Evolutionary conservation across 2,888 invertebrate genomes (phyloP).

Genomic region (Cotesia congregata): DNA sequence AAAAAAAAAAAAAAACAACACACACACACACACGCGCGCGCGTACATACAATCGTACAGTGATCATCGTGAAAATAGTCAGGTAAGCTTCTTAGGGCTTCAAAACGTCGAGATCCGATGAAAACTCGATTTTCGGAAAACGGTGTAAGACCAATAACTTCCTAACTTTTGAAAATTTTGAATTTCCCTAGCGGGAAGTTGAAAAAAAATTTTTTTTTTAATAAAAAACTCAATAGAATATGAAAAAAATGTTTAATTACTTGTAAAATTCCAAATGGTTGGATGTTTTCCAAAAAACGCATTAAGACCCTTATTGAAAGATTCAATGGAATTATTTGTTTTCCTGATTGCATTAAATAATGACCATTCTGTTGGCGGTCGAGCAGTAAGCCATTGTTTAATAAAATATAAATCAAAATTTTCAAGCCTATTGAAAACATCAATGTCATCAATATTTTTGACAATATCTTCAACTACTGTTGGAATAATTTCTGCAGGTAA

Average conservation of each 20-base stretch:
- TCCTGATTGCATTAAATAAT: not conserved
- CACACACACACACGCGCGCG: too few species aligned
- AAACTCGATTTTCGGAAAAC: too few species aligned
- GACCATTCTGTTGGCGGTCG: constrained; percentile 3
- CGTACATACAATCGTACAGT: too few species aligned
- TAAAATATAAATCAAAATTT: not conserved
- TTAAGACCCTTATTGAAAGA: not conserved
- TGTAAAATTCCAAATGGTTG: not conserved
- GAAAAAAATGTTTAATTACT: not conserved
- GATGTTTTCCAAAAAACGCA: not conserved
- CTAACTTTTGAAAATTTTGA: too few species aligned
- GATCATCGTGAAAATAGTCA: too few species aligned
- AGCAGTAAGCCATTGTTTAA: not conserved
- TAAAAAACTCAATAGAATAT: too few species aligned
- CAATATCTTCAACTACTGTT: not conserved
- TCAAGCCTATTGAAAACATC: not conserved
- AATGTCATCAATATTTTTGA: not conserved
- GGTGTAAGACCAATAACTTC: too few species aligned
- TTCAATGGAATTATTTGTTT: constrained; percentile 3
- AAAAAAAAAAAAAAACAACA: too few species aligned
- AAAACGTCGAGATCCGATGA: too few species aligned
- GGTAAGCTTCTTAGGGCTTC: too few species aligned
- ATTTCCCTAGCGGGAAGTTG: too few species aligned
- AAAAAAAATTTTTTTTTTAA: too few species aligned
- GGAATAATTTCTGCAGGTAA: not conserved